These are phyloP conservation scores for Chelonus formosanus DNA, from an alignment of 2,888 invertebrate genomes.

Conservation along the genomic window DNA sequence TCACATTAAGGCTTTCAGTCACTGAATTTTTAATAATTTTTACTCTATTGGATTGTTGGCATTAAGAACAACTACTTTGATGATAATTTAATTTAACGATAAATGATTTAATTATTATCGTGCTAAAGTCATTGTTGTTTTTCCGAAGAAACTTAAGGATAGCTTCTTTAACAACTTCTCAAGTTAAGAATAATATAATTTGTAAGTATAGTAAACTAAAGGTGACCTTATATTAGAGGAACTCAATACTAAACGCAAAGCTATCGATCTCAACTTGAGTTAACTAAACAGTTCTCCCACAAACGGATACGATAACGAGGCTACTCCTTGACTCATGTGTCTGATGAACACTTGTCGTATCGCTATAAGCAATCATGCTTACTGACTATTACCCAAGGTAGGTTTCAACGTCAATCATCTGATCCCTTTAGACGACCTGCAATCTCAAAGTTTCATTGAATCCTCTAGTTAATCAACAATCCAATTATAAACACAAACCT, in stretches of 20 bases:
- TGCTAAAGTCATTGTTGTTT: too few relatives aligned
- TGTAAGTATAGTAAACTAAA: too few relatives aligned
- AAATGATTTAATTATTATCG: too few relatives aligned
- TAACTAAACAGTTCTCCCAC: constrained; percentile 27
- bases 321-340: constrained; percentile 25
- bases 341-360: constrained; percentile 28
- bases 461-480: too few relatives aligned
- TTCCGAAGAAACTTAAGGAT: not conserved
- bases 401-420: not conserved
- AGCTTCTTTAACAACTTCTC: not conserved
- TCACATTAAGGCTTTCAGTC: too few relatives aligned
- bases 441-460: not conserved
- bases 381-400: not conserved
- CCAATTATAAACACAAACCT: too few relatives aligned
- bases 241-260: constrained; percentile 14
- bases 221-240: not conserved
- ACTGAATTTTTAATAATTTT: too few relatives aligned
- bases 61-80: too few relatives aligned
- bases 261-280: constrained; percentile 29
- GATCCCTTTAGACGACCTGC: not conserved
- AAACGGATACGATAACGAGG: constrained; percentile 39
- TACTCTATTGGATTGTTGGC: too few relatives aligned
- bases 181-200: too few relatives aligned
- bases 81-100: too few relatives aligned
- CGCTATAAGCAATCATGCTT: constrained; percentile 12